These are phyloP conservation scores for Rhegmatorhina hoffmannsi DNA, from an alignment of 2,113 vertebrate species.

Conservation along the genomic window DNA sequence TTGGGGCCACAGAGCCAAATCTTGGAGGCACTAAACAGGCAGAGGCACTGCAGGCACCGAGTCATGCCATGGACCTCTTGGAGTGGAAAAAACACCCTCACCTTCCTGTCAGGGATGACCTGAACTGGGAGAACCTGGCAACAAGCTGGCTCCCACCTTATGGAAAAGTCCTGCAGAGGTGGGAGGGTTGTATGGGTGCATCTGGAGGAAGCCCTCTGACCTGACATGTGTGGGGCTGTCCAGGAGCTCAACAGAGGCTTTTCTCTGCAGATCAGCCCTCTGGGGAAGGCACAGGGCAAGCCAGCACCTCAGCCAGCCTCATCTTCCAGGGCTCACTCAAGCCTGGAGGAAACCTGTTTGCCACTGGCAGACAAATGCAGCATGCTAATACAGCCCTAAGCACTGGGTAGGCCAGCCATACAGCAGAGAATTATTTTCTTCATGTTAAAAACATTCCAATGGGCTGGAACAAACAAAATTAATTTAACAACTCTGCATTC, in stretches of 20 bases:
- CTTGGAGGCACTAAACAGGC: not conserved
- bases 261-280: not conserved
- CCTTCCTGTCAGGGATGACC: not conserved
- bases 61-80: not conserved
- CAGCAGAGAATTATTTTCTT: conserved; percentile 52
- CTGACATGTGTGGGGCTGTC: not conserved
- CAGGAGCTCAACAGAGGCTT: not conserved
- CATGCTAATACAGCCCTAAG: conserved; percentile 17
- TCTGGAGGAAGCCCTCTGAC: not conserved
- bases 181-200: fast-evolving
- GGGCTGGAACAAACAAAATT: conserved; percentile 69
- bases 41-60: not conserved
- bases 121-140: not conserved
- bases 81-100: not conserved
- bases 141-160: not conserved
- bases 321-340: conserved; percentile 27
- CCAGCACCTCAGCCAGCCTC: not conserved
- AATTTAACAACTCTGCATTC: conserved; percentile 62
- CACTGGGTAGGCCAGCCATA: not conserved
- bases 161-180: not conserved
- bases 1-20: too few relatives aligned
- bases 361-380: not conserved
- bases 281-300: not conserved
- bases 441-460: conserved; percentile 63
- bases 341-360: conserved; percentile 47